Evolutionary conservation across 2,113 vertebrate species (phyloP).

Genomic region (Capricornis sumatraensis): DNA sequence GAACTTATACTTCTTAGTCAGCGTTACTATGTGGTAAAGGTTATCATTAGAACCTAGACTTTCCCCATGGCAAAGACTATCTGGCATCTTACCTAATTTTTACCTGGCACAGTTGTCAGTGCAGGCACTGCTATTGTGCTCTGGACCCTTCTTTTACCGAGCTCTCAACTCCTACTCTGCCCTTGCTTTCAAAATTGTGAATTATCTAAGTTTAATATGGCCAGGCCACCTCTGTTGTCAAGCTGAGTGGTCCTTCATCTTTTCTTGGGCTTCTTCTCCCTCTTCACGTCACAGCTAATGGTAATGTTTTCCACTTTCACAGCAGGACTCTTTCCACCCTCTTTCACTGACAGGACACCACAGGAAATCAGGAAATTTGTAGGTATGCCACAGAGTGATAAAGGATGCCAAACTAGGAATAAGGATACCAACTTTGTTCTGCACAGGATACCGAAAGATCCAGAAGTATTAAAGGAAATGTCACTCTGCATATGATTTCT

Average conservation of each 20-base stretch:
- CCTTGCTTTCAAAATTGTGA: slow-evolving; percentile 6
- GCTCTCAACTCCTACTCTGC: background rate
- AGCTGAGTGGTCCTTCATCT: background rate
- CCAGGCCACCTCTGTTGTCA: background rate
- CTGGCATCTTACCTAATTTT: background rate
- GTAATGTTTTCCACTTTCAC: background rate
- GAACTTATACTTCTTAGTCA: background rate
- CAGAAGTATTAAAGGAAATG: background rate
- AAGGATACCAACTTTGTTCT: background rate
- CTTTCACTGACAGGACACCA: background rate
- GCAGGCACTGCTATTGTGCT: background rate
- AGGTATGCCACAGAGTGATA: background rate
- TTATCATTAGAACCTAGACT: background rate
- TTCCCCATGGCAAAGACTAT: background rate
- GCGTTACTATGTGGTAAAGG: background rate
- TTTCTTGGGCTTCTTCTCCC: slow-evolving; percentile 2
- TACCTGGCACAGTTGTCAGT: background rate
- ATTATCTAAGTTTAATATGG: background rate
- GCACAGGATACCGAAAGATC: background rate
- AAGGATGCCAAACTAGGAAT: background rate
- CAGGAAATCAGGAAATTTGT: background rate
- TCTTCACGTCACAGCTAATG: background rate
- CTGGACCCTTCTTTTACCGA: background rate
- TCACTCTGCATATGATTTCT: slow-evolving; percentile 5
- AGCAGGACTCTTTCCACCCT: background rate